These are phyloP conservation scores for Drosophila antonietae DNA, from an alignment of 2,888 invertebrate genomes.

Conservation along the genomic window DNA sequence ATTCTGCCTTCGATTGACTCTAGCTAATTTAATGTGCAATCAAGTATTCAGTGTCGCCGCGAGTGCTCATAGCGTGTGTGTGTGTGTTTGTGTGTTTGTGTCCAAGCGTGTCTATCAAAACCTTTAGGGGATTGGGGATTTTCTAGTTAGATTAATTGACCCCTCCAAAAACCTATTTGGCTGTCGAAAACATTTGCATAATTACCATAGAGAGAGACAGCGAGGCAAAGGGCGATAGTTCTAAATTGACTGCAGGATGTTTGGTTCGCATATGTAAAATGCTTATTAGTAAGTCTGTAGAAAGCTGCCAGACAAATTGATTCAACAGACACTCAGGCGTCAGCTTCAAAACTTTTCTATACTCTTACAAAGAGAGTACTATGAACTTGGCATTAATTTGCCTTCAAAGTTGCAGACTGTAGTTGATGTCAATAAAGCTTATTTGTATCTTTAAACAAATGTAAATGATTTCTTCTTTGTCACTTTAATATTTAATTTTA, in stretches of 20 bases:
- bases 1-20: constrained; percentile 39
- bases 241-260: constrained; percentile 40
- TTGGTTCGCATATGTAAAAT: constrained; percentile 10
- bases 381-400: background rate
- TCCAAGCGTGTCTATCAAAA: constrained; percentile 40
- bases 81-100: constrained; percentile 26
- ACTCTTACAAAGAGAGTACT: constrained; percentile 8
- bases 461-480: too few relatives aligned
- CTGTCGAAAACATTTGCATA: constrained; percentile 60
- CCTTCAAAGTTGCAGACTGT: background rate
- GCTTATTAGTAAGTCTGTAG: constrained; percentile 24
- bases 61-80: constrained; percentile 50
- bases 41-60: constrained; percentile 67
- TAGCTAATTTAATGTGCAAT: constrained; percentile 71
- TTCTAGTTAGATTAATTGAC: constrained; percentile 59
- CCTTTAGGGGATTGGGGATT: constrained; percentile 15
- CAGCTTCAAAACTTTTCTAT: constrained; percentile 31
- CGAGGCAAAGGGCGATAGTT: constrained; percentile 2
- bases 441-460: background rate
- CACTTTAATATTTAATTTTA: too few relatives aligned
- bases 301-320: constrained; percentile 30
- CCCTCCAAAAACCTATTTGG: constrained; percentile 24
- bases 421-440: background rate
- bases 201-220: constrained; percentile 28
- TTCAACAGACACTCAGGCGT: constrained; percentile 67